phyloP scores from a whole-genome alignment of 1,140 invertebrate genomes.

The Ceratitis capitata region DNA sequence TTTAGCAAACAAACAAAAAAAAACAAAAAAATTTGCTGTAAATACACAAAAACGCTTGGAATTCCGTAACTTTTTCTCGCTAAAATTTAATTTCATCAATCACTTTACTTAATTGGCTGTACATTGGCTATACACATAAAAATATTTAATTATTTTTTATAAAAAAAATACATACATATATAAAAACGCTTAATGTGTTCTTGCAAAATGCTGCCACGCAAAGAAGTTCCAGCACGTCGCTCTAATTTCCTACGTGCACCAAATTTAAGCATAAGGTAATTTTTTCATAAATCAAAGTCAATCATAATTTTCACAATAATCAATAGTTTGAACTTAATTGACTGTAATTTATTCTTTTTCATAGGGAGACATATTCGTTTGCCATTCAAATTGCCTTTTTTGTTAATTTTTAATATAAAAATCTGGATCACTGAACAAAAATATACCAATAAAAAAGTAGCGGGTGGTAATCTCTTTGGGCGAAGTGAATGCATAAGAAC shows the following conservation, averaged over 20 bases:
- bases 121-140: neutral
- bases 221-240: slow-evolving; percentile 57
- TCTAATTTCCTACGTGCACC: slow-evolving; percentile 62
- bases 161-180: neutral
- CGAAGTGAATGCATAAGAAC: no score
- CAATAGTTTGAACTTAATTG: no score
- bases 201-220: slow-evolving; percentile 45
- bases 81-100: neutral
- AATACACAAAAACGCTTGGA: slow-evolving; percentile 22
- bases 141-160: neutral
- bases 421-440: no score
- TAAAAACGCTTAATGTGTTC: slow-evolving; percentile 1
- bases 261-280: slow-evolving; percentile 63
- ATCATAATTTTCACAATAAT: no score
- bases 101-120: neutral
- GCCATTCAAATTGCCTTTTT: no score
- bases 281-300: no score
- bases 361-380: no score
- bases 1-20: neutral
- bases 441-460: no score
- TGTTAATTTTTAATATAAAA: no score
- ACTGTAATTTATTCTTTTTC: no score
- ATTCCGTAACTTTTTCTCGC: neutral
- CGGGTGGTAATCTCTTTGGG: no score
- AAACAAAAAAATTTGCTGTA: neutral